Evolutionary conservation across 2,113 vertebrate genomes (phyloP), one percentile per base, ranked within the genome.

Genomic region (Carettochelys insculpta): DNA sequence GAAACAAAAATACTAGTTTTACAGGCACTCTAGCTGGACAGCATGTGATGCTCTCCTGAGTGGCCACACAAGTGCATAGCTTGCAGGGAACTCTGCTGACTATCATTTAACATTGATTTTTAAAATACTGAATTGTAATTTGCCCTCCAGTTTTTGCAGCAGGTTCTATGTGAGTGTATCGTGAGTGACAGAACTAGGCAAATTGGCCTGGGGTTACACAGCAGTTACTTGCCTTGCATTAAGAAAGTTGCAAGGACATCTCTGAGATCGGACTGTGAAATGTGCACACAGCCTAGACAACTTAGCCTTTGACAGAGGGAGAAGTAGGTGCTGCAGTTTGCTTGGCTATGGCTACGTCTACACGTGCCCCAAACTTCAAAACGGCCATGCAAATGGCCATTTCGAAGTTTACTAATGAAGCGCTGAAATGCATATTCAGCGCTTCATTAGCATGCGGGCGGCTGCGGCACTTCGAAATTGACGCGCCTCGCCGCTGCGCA

Each of bases 281-380:
- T 24, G 25, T 0, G 0, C 24, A 71, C 8, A 12, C 29, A 25
- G 31, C 13, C 68, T 27, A 38, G 22, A 11, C 0, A 0, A 17
- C 51, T 22, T 1, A 4, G 0, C 31, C 0, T 0, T 1, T 3
- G 3, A 19, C 22, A 65, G 48, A 3, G 87, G 50, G 38, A 73
- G 47, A 25, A 58, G 24, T 27, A 5, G 41, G 11, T 38, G 31
- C 3, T 47, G 19, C 82, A 41, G 34, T 0, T 0, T 73, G 56
- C 25, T 71, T 56, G 34, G 19, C 56, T 48, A 56, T 38, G 38
- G 4, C n/a, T n/a, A n/a, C n/a, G n/a, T n/a, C n/a, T n/a, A n/a
- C n/a, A n/a, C n/a, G n/a, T n/a, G n/a, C n/a, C n/a, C n/a, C n/a
- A n/a, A n/a, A n/a, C n/a, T n/a, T n/a, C n/a, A n/a, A n/a, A n/a